These are phyloP conservation scores for Ictidomys tridecemlineatus DNA, from an alignment of 2,113 vertebrate species.

Conservation along the genomic window DNA sequence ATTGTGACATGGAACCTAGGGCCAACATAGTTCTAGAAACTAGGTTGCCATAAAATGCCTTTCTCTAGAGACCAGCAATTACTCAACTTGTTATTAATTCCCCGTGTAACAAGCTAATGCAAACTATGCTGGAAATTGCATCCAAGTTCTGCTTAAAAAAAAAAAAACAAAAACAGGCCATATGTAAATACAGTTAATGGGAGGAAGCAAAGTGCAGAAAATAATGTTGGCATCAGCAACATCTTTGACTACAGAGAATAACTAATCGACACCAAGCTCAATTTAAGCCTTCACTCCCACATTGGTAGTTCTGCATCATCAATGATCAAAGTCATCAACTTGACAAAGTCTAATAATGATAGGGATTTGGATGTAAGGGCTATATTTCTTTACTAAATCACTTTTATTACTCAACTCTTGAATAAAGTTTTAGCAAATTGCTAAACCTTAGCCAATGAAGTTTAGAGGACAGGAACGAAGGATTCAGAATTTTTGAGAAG, in stretches of 20 bases:
- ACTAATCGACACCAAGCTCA: neutral
- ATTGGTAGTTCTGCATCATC: neutral
- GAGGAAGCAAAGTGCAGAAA: slow-evolving; percentile 12
- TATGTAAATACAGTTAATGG: slow-evolving; percentile 54
- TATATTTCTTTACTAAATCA: slow-evolving; percentile 34
- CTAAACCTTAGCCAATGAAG: neutral
- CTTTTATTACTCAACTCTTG: slow-evolving; percentile 43
- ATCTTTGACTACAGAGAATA: slow-evolving; percentile 37
- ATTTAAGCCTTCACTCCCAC: neutral
- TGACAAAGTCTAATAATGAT: slow-evolving; percentile 26
- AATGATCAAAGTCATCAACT: slow-evolving; percentile 19
- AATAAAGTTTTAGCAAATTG: slow-evolving; percentile 34
- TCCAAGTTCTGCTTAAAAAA: slow-evolving; percentile 22
- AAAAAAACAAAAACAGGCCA: neutral
- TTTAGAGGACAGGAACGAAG: neutral
- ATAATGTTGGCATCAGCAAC: slow-evolving; percentile 40
- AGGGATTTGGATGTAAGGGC: neutral
- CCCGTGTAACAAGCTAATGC: slow-evolving; percentile 25
- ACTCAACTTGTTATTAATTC: slow-evolving; percentile 63
- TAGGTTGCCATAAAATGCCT: slow-evolving; percentile 38
- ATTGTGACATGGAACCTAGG: neutral
- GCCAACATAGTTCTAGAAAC: slow-evolving; percentile 43
- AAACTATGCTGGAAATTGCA: slow-evolving; percentile 43
- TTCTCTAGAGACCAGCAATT: slow-evolving; percentile 39
- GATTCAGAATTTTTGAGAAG: neutral